Percentiles rank a stretch among this genome's conserved stretches.
Evolutionary conservation across 2,113 vertebrate genomes (phyloP).

Genomic region (Tetraodon nigroviridis): DNA sequence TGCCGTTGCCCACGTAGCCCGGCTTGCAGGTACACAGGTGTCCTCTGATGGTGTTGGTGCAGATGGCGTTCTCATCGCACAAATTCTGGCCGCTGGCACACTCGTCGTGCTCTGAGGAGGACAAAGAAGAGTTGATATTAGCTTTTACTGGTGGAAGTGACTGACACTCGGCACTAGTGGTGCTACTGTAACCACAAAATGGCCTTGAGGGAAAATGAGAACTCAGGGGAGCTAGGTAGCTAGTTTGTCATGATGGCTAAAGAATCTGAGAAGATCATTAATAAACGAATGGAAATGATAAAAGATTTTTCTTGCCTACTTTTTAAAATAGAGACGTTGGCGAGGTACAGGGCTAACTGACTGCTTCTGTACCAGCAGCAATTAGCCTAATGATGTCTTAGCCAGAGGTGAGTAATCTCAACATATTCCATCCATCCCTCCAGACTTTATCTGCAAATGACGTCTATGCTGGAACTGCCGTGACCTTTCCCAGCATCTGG

Average conservation of each 20-base stretch:
- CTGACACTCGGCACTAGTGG: no score
- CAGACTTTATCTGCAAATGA: background rate
- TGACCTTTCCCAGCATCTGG: background rate
- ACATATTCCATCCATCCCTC: background rate
- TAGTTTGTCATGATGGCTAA: no score
- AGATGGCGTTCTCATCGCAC: slow-evolving; percentile 91
- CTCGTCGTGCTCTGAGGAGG: slow-evolving; percentile 83
- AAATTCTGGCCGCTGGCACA: slow-evolving; percentile 79
- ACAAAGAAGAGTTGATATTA: background rate
- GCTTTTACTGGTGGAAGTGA: no score
- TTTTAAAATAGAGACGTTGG: no score
- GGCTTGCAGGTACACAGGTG: slow-evolving; percentile 95
- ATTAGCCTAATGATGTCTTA: slow-evolving; percentile 40
- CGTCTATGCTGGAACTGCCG: background rate
- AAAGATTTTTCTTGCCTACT: no score
- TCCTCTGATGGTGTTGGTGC: slow-evolving; percentile 90
- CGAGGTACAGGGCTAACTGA: slow-evolving; percentile 4
- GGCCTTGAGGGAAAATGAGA: no score
- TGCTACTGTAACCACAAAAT: no score
- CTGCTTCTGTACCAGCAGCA: slow-evolving; percentile 33
- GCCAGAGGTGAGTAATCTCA: background rate
- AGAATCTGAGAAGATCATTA: no score
- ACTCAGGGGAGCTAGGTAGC: no score
- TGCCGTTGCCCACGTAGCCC: slow-evolving; percentile 90
- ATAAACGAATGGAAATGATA: no score